phyloP scores from a whole-genome alignment of 2,888 invertebrate species.

The Podotricha telesiphe region DNA sequence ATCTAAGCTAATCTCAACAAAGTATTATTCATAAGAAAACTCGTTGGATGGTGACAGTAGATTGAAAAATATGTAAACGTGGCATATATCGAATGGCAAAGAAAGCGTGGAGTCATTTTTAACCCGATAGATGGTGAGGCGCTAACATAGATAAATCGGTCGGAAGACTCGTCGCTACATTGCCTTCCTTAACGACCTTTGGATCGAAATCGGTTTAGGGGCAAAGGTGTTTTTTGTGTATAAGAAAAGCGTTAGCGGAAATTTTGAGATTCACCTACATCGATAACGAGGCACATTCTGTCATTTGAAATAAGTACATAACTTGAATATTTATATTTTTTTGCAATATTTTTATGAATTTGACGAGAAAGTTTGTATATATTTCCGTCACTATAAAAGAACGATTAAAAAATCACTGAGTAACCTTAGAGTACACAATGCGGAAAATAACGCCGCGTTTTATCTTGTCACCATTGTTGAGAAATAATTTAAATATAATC shows the following conservation, averaged over 20 bases:
- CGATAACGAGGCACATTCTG: slow-evolving; percentile 21
- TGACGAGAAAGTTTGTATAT: no score
- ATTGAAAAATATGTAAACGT: slow-evolving; percentile 79
- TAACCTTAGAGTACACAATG: no score
- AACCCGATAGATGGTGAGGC: slow-evolving; percentile 68
- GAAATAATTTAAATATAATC: no score
- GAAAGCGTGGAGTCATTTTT: slow-evolving; percentile 78
- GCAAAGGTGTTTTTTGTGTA: slow-evolving; percentile 68
- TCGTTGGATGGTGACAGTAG: slow-evolving; percentile 61
- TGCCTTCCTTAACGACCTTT: slow-evolving; percentile 78
- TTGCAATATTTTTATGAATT: not conserved
- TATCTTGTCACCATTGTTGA: no score
- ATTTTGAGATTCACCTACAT: slow-evolving; percentile 33
- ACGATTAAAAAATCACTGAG: no score
- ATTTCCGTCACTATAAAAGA: no score
- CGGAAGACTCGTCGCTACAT: slow-evolving; percentile 75
- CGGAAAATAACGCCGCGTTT: no score
- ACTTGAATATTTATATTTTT: not conserved
- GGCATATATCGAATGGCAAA: slow-evolving; percentile 69
- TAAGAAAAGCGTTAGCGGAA: slow-evolving; percentile 39
- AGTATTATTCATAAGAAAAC: slow-evolving; percentile 51
- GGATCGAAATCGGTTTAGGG: slow-evolving; percentile 72
- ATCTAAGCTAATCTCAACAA: slow-evolving; percentile 32
- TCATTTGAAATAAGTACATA: slow-evolving; percentile 11
- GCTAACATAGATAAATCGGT: slow-evolving; percentile 70